phyloP scores from a whole-genome alignment of 2,113 vertebrate genomes.

The Corvus hawaiiensis region DNA sequence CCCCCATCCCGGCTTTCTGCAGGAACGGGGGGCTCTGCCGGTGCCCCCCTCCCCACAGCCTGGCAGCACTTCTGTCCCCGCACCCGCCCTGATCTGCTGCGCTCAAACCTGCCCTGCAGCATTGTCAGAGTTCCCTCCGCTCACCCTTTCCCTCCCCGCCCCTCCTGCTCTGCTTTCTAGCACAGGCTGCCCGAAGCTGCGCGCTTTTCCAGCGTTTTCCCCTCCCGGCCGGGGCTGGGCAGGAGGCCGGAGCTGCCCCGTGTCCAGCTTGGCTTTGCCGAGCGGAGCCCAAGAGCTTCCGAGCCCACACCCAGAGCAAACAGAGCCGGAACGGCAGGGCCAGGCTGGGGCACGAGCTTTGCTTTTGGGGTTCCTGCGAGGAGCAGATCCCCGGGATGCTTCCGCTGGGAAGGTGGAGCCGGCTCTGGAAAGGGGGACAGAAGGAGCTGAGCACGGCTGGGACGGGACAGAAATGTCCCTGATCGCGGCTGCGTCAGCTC shows the following conservation, averaged over 20 bases:
- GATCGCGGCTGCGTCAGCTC: not conserved
- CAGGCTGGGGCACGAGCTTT: not conserved
- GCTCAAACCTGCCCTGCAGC: constrained; percentile 55
- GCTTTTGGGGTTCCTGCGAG: not conserved
- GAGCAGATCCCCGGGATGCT: not conserved
- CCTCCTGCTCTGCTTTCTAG: not conserved
- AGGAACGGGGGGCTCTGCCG: rapidly evolving
- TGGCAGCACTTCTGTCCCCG: not conserved
- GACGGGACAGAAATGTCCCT: not conserved
- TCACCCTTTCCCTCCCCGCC: rapidly evolving
- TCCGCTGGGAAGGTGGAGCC: not conserved
- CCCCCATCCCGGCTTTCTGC: rapidly evolving
- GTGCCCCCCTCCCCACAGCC: not conserved
- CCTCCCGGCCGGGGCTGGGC: not conserved
- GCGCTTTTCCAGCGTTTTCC: not conserved
- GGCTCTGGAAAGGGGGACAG: not conserved
- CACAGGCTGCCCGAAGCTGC: not conserved
- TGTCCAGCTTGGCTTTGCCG: not conserved
- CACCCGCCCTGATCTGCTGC: not conserved
- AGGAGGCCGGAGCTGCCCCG: not conserved
- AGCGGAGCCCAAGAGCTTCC: not conserved
- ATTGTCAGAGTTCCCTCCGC: not conserved
- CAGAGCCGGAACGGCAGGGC: not conserved
- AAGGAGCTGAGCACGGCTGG: rapidly evolving
- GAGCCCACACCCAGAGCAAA: not conserved